A percentile compares a stretch with the other conserved stretches of the same genome.
These are phyloP conservation scores for Agrotis puta DNA, from an alignment of 2,888 invertebrate genomes.

Conservation along the genomic window DNA sequence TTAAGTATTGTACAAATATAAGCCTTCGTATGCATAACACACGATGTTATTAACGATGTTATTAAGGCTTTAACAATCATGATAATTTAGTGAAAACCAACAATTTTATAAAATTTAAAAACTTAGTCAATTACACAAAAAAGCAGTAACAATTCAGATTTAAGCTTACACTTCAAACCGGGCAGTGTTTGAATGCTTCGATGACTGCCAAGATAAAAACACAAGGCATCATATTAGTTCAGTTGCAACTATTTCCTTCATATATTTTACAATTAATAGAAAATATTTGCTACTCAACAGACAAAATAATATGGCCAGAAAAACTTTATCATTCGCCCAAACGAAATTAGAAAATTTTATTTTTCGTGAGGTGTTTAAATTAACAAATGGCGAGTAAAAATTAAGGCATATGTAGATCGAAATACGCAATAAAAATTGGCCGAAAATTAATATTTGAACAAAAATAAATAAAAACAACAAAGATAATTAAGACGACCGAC, in stretches of 20 bases:
- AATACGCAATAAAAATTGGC: constrained; percentile 16
- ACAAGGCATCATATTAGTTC: neutral
- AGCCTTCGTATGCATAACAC: constrained; percentile 10
- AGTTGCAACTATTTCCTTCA: constrained; percentile 11
- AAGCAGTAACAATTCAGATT: constrained; percentile 50
- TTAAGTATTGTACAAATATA: constrained; percentile 20
- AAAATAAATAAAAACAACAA: constrained; percentile 43
- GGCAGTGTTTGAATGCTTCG: constrained; percentile 19
- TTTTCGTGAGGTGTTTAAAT: constrained; percentile 37
- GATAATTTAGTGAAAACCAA: constrained; percentile 66
- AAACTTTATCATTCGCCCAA: constrained; percentile 21
- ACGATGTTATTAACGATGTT: constrained; percentile 14
- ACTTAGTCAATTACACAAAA: constrained; percentile 46
- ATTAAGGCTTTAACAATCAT: constrained; percentile 18
- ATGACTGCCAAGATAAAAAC: constrained; percentile 14
- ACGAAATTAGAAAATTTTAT: constrained; percentile 16
- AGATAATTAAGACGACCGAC: constrained; percentile 12
- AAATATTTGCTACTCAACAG: constrained; percentile 36
- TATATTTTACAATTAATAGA: neutral
- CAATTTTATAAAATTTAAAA: constrained; percentile 58
- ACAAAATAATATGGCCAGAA: constrained; percentile 15
- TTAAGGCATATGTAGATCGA: constrained; percentile 25
- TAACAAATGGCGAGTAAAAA: constrained; percentile 18
- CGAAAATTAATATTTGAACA: constrained; percentile 27
- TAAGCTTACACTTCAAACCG: constrained; percentile 22